Evolutionary conservation across 2,113 vertebrate species (phyloP).

Genomic region (Paracanthobrama guichenoti): DNA sequence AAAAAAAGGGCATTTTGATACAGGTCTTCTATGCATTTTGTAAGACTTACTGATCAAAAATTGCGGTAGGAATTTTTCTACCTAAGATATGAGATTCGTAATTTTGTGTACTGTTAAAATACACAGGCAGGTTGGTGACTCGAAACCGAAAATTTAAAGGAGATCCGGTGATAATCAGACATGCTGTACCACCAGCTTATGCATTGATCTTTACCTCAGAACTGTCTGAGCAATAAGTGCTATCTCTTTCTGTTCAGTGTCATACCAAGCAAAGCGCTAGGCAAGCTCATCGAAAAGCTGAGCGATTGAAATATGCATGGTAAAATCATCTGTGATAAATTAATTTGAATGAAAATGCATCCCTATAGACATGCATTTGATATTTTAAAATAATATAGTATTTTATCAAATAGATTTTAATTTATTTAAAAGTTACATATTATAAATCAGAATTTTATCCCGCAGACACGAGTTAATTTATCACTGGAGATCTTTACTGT

Average conservation of each 20-base stretch:
- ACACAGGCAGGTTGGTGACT: slow-evolving; percentile 52
- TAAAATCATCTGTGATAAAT: slow-evolving; percentile 31
- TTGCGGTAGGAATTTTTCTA: slow-evolving; percentile 53
- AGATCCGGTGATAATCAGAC: slow-evolving; percentile 47
- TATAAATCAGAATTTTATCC: neutral
- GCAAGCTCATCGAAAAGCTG: slow-evolving; percentile 37
- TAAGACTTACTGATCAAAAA: slow-evolving; percentile 59
- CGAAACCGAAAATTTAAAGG: slow-evolving; percentile 27
- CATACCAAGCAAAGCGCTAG: slow-evolving; percentile 36
- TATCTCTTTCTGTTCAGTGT: slow-evolving; percentile 43
- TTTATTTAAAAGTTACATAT: neutral
- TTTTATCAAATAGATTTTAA: neutral
- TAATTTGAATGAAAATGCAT: neutral
- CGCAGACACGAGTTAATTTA: neutral
- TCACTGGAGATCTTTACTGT: slow-evolving; percentile 21
- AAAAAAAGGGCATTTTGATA: slow-evolving; percentile 60
- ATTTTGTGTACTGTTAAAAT: slow-evolving; percentile 57
- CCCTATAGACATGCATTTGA: neutral
- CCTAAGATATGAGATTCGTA: slow-evolving; percentile 48
- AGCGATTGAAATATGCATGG: slow-evolving; percentile 7
- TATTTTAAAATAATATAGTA: neutral
- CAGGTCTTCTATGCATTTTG: slow-evolving; percentile 64
- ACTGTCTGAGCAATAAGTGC: slow-evolving; percentile 60
- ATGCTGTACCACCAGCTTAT: slow-evolving; percentile 50
- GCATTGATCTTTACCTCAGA: slow-evolving; percentile 59